Percentiles rank a stretch among this genome's conserved stretches.
Conservation (phyloP, 2,113 vertebrate species). For the Steatornis caripensis region DNA sequence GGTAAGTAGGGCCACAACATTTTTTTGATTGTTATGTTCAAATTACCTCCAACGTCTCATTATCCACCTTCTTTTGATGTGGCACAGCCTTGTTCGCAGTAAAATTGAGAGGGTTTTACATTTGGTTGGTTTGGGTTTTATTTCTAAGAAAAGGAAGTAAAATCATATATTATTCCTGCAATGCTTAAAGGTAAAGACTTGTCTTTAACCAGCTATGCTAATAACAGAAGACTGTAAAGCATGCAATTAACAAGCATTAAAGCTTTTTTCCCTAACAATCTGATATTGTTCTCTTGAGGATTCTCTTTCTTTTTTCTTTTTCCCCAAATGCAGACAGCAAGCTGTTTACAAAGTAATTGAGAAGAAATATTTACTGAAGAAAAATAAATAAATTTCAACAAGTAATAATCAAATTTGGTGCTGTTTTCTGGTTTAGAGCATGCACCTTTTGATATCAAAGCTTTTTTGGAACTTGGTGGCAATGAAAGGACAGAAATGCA, state of each 20-base stretch:
- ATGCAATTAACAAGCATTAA: conserved; percentile 15
- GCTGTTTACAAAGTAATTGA: neutral
- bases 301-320: neutral
- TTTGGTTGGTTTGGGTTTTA: neutral
- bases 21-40: neutral
- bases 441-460: neutral
- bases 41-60: neutral
- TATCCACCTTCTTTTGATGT: neutral
- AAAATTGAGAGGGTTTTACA: accelerated
- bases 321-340: neutral
- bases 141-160: neutral
- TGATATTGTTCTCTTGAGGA: neutral
- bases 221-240: neutral
- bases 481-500: neutral
- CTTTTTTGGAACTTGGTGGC: neutral
- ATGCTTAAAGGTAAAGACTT: neutral
- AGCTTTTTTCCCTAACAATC: neutral
- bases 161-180: neutral
- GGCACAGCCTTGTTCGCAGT: neutral
- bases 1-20: neutral
- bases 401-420: neutral
- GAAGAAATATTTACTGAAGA: neutral
- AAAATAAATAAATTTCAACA: neutral
- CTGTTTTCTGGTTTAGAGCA: neutral
- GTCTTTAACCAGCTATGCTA: neutral